Conservation (phyloP, 2,797 vertebrate species). For the Brachyrhaphis roseni region DNA sequence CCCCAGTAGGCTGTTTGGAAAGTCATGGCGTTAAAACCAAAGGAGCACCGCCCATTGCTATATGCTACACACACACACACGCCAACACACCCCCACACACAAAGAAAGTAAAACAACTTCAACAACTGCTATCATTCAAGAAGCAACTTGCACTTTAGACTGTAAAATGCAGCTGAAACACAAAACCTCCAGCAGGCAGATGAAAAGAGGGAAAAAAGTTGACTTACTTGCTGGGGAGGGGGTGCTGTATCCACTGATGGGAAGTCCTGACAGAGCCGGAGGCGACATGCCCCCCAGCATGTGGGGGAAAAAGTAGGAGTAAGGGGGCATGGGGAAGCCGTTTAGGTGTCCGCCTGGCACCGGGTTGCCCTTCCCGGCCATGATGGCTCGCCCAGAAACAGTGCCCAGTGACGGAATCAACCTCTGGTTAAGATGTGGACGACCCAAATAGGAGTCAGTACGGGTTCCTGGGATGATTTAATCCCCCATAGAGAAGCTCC, state of each 20-base stretch:
- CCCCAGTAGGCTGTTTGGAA: background rate
- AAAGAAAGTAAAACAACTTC: constrained; percentile 20
- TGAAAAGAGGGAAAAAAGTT: background rate
- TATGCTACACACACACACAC: background rate
- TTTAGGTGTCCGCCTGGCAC: constrained; percentile 90
- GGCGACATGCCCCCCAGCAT: constrained; percentile 94
- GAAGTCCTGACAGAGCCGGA: constrained; percentile 87
- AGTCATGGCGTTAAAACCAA: background rate
- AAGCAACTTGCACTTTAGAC: constrained; percentile 4
- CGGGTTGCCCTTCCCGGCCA: constrained; percentile 97
- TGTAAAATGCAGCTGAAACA: background rate
- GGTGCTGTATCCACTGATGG: constrained; percentile 95
- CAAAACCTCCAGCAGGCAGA: background rate
- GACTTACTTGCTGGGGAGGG: constrained; percentile 97
- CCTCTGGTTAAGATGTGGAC: constrained; percentile 2
- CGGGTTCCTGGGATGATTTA: constrained; percentile 55
- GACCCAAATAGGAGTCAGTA: constrained; percentile 41
- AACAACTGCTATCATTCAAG: constrained; percentile 22
- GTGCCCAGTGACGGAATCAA: constrained; percentile 28
- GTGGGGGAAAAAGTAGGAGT: constrained; percentile 96
- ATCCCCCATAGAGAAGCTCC: constrained; percentile 66
- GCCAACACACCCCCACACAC: background rate
- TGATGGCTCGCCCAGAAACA: constrained; percentile 69
- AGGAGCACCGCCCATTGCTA: background rate
- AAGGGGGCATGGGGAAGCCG: constrained; percentile 92